phyloP scores from a whole-genome alignment of 2,888 invertebrate genomes.

The Drosophila koepferae region DNA sequence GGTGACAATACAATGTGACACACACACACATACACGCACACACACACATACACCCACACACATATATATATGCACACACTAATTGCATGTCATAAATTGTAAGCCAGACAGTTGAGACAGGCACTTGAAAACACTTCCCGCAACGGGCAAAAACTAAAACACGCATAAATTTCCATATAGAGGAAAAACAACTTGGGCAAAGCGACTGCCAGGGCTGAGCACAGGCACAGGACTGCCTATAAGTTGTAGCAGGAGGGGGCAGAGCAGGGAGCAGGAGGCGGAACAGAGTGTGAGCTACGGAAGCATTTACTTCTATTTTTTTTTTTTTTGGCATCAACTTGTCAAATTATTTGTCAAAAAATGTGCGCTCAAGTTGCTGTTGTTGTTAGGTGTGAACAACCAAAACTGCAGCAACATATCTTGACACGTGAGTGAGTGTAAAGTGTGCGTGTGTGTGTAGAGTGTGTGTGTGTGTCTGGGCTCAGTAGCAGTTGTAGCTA shows the following conservation, averaged over 20 bases:
- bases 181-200: slow-evolving; percentile 25
- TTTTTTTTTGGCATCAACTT: slow-evolving; percentile 52
- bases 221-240: slow-evolving; percentile 2
- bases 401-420: slow-evolving; percentile 58
- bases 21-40: slow-evolving; percentile 21
- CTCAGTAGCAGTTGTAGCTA: slow-evolving; percentile 21
- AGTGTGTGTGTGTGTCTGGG: slow-evolving; percentile 22
- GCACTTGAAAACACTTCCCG: slow-evolving; percentile 62
- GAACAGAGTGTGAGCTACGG: not conserved
- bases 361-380: slow-evolving; percentile 23
- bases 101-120: slow-evolving; percentile 51
- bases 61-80: slow-evolving; percentile 26
- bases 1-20: slow-evolving; percentile 73
- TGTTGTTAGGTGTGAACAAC: slow-evolving; percentile 65
- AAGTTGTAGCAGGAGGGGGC: not conserved
- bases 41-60: slow-evolving; percentile 4
- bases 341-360: slow-evolving; percentile 61
- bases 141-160: slow-evolving; percentile 47
- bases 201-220: not conserved
- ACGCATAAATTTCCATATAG: slow-evolving; percentile 59
- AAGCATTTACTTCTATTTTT: slow-evolving; percentile 25
- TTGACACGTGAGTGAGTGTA: slow-evolving; percentile 56
- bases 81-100: slow-evolving; percentile 71
- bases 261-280: not conserved
- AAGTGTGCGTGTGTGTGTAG: slow-evolving; percentile 1